Conservation (phyloP, 2,888 invertebrate species). For the Tenodera sinensis region DNA sequence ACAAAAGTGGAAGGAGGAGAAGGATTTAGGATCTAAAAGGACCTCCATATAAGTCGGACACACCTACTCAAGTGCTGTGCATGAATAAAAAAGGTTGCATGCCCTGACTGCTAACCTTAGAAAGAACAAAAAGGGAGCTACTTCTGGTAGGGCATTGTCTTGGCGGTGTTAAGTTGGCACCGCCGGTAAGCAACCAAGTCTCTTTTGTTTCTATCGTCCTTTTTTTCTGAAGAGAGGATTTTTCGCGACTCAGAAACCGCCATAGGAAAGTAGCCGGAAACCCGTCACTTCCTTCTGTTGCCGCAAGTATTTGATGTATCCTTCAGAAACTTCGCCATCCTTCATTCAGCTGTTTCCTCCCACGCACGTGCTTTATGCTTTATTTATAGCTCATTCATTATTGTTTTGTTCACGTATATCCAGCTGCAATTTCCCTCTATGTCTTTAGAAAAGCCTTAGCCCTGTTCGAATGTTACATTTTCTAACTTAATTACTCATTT, state of each 20-base stretch:
- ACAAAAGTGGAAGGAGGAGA: neutral
- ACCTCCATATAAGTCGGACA: neutral
- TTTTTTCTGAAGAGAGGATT: neutral
- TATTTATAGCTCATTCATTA: too few relatives aligned
- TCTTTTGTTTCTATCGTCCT: neutral
- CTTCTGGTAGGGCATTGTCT: neutral
- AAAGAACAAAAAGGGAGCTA: too few relatives aligned
- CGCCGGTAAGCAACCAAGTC: neutral
- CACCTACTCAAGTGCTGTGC: neutral
- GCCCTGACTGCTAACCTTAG: neutral
- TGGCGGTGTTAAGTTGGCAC: neutral
- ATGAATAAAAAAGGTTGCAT: neutral
- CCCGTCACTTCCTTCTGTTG: neutral
- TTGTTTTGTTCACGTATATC: too few relatives aligned
- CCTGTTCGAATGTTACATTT: too few relatives aligned
- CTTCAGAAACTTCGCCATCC: neutral
- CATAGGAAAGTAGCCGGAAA: neutral
- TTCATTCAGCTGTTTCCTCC: neutral
- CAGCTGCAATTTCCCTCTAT: too few relatives aligned
- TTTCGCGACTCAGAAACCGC: neutral
- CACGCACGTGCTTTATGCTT: too few relatives aligned
- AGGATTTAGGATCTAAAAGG: neutral
- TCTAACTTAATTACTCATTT: too few relatives aligned
- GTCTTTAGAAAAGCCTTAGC: too few relatives aligned
- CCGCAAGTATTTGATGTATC: neutral